Conservation (phyloP, 2,888 invertebrate genomes). For the Yponomeuta sedellus region DNA sequence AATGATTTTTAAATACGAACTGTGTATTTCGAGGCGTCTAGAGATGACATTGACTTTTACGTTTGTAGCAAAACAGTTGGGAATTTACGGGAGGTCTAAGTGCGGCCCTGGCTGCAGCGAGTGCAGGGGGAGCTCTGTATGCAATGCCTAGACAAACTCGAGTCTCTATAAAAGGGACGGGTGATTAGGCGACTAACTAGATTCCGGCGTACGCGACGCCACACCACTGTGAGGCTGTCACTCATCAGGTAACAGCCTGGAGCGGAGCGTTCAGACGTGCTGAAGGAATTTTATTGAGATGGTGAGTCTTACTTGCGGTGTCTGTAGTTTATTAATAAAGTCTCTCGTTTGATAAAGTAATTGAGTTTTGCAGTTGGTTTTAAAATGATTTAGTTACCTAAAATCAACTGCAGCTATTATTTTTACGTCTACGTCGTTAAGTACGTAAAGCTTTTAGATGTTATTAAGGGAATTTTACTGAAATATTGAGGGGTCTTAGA, state of each 20-base stretch:
- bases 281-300: slow-evolving; percentile 10
- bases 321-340: not conserved
- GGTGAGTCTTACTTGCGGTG: slow-evolving; percentile 8
- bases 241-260: slow-evolving; percentile 6
- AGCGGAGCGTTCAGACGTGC: not conserved
- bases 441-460: no score
- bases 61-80: not conserved
- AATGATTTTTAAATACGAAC: not conserved
- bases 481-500: no score
- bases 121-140: slow-evolving; percentile 45
- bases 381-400: no score
- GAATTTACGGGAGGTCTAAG: slow-evolving; percentile 21
- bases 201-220: slow-evolving; percentile 60
- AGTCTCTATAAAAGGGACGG: slow-evolving; percentile 75
- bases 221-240: slow-evolving; percentile 22
- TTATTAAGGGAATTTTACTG: no score
- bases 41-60: not conserved
- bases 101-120: slow-evolving; percentile 52
- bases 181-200: slow-evolving; percentile 68
- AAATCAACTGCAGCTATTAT: no score
- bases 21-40: not conserved
- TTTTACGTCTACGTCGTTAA: no score
- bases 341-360: not conserved
- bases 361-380: no score
- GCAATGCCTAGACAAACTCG: slow-evolving; percentile 69